phyloP scores from a whole-genome alignment of 2,797 vertebrate genomes.

The Schizopygopsis malacanthus region DNA sequence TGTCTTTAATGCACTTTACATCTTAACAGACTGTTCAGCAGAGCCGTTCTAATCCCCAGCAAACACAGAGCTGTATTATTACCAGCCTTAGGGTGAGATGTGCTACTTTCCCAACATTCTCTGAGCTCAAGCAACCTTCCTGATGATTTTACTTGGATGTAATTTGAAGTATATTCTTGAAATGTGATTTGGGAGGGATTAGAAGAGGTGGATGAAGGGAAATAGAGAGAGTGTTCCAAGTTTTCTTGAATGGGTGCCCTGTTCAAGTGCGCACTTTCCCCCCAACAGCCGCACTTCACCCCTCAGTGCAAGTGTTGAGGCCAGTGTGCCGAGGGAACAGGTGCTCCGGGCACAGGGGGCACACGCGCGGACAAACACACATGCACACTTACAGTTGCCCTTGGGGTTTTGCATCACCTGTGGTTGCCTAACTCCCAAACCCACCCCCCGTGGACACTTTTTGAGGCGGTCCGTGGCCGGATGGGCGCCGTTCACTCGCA shows the following conservation, averaged over 20 bases:
- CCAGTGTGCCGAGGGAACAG: constrained; percentile 76
- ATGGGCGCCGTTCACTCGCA: constrained; percentile 24
- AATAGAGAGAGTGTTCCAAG: constrained; percentile 55
- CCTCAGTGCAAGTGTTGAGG: constrained; percentile 74
- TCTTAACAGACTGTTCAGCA: constrained; percentile 77
- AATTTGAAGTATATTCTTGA: constrained; percentile 32
- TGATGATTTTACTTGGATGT: constrained; percentile 44
- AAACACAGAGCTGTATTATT: constrained; percentile 74
- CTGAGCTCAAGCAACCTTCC: neutral
- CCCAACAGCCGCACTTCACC: constrained; percentile 72
- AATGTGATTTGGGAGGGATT: constrained; percentile 59
- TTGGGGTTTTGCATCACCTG: constrained; percentile 68
- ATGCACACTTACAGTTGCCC: constrained; percentile 53
- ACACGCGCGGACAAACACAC: constrained; percentile 45
- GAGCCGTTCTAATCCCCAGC: constrained; percentile 76
- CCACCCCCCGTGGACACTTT: constrained; percentile 32
- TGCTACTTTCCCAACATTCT: constrained; percentile 62
- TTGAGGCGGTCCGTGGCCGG: constrained; percentile 20
- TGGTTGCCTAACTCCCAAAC: constrained; percentile 19
- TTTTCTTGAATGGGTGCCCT: constrained; percentile 71
- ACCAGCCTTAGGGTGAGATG: constrained; percentile 75
- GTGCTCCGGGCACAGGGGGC: constrained; percentile 69
- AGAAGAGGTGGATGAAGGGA: constrained; percentile 1
- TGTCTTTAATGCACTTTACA: constrained; percentile 68
- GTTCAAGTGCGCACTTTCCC: constrained; percentile 66